phyloP scores from a whole-genome alignment of 2,888 invertebrate genomes.

The Nephrocerus scutellatus region DNA sequence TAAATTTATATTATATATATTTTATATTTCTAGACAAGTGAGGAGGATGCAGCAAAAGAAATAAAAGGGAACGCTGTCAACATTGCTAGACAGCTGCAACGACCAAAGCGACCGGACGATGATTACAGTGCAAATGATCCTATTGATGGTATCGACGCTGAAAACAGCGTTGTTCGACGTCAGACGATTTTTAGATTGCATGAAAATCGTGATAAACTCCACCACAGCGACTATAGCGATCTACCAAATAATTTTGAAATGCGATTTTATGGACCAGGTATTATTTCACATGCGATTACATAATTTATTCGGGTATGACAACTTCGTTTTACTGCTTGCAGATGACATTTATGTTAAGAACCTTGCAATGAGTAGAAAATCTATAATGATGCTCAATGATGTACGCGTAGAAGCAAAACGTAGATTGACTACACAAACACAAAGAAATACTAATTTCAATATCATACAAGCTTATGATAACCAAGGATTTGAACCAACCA shows the following conservation, averaged over 20 bases:
- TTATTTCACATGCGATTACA: background rate
- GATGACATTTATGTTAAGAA: constrained; percentile 38
- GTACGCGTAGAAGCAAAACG: constrained; percentile 35
- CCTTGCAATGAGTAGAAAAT: constrained; percentile 41
- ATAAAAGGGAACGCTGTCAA: constrained; percentile 56
- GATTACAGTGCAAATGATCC: constrained; percentile 24
- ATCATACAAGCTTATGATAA: constrained; percentile 31
- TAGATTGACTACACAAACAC: constrained; percentile 27
- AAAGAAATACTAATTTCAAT: constrained; percentile 27
- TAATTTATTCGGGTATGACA: background rate
- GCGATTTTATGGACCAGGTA: constrained; percentile 38
- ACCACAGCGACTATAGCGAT: constrained; percentile 39
- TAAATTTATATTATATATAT: background rate
- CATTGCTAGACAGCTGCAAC: constrained; percentile 54
- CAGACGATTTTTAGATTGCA: constrained; percentile 42
- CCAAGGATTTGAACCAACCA: constrained; percentile 29
- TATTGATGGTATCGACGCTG: constrained; percentile 12
- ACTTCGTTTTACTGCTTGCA: constrained; percentile 8
- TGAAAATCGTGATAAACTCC: constrained; percentile 34
- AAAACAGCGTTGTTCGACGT: constrained; percentile 30
- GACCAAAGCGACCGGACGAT: constrained; percentile 43
- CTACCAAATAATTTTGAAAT: constrained; percentile 44
- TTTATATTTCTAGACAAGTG: constrained; percentile 9
- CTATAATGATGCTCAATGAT: constrained; percentile 37
- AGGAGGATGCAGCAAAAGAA: constrained; percentile 49